phyloP scores from a whole-genome alignment of 2,113 vertebrate species.

The Oceanodroma tethys region DNA sequence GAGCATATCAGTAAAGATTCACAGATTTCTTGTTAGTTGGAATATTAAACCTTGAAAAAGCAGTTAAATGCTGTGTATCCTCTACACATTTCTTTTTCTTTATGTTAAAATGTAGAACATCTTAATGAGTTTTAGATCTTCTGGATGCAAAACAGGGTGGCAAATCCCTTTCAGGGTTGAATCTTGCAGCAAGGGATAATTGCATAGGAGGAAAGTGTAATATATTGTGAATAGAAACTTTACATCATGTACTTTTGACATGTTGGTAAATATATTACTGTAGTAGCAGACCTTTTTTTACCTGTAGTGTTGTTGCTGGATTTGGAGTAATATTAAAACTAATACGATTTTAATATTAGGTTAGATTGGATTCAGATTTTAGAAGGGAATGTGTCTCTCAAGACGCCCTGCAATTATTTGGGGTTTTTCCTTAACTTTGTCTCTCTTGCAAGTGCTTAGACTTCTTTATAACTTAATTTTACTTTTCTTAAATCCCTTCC shows the following conservation, averaged over 20 bases:
- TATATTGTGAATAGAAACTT: not conserved
- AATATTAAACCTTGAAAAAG: not conserved
- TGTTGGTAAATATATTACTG: not conserved
- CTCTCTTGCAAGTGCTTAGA: not conserved
- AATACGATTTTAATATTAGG: not conserved
- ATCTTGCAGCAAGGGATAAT: not conserved
- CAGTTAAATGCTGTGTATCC: not conserved
- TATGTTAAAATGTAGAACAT: not conserved
- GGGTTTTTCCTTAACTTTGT: not conserved
- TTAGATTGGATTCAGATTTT: not conserved
- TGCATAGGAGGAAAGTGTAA: not conserved
- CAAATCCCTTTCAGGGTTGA: not conserved
- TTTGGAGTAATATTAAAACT: not conserved
- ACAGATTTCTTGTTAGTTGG: not conserved
- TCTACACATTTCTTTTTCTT: not conserved
- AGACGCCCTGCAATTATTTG: not conserved
- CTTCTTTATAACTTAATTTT: not conserved
- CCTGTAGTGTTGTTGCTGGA: not conserved
- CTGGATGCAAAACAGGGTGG: not conserved
- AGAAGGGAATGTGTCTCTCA: not conserved
- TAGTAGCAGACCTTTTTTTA: not conserved
- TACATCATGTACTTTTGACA: not conserved
- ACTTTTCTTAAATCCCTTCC: constrained; percentile 31
- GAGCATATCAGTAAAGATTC: not conserved
- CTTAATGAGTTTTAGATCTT: not conserved